phyloP scores from a whole-genome alignment of 2,888 invertebrate species.

The Thecophora atra region DNA sequence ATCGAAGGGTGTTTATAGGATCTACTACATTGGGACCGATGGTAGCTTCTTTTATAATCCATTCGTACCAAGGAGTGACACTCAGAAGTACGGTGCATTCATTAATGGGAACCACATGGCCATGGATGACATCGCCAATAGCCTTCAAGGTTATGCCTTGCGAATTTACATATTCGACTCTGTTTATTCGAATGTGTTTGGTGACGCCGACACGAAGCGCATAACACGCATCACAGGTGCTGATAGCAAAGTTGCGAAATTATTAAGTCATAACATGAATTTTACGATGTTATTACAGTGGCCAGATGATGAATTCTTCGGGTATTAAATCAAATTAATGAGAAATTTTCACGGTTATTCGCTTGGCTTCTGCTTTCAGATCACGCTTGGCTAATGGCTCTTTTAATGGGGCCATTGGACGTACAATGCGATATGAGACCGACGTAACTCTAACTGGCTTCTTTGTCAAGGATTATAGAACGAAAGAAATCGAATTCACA shows the following conservation, averaged over 20 bases:
- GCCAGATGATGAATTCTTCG: conserved; percentile 59
- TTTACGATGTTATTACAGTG: conserved; percentile 52
- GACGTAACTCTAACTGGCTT: conserved; percentile 64
- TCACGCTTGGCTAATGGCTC: conserved; percentile 59
- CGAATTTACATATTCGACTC: conserved; percentile 61
- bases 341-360: too few species aligned
- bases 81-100: conserved; percentile 40
- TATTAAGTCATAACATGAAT: conserved; percentile 56
- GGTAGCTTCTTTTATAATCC: conserved; percentile 55
- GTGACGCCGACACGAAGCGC: conserved; percentile 42
- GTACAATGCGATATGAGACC: conserved; percentile 56
- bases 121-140: conserved; percentile 45
- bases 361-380: conserved; percentile 47
- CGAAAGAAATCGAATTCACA: conserved; percentile 61
- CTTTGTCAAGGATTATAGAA: conserved; percentile 66
- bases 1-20: conserved; percentile 49
- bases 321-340: conserved; percentile 49
- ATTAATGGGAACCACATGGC: conserved; percentile 33
- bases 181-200: conserved; percentile 54
- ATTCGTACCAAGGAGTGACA: conserved; percentile 43
- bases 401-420: conserved; percentile 62
- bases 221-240: conserved; percentile 52
- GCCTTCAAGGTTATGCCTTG: conserved; percentile 60
- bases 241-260: conserved; percentile 56
- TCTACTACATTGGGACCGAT: conserved; percentile 51